Evolutionary conservation across 1,140 invertebrate genomes (phyloP), one percentile per base, ranked within the genome.

Genomic region (Drosophila paulistorum): DNA sequence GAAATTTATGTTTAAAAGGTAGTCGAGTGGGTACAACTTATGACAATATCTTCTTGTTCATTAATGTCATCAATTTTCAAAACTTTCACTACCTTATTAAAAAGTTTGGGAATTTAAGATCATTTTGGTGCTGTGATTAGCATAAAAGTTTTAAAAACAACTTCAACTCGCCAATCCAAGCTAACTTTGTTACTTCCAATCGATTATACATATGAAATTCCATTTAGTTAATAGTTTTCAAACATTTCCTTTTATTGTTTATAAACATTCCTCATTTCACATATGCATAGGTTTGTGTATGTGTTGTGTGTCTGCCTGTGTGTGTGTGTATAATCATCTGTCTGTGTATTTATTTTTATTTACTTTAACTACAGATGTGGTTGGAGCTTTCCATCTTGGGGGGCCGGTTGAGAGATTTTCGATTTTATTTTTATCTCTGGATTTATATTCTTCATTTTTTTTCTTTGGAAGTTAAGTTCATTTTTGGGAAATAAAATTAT

Each of bases 231-330:
- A 68, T 87, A 77, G 83, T 87, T 86, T 77, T 87, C 84, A 87
- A 87, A 87, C 83, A 87, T 79, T 87, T 87, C 69, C 9, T 23
- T 87, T 87, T 87, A 87, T 87, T 87, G 84, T 77, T 86, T 86
- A 86, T 87, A 87, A 87, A 87, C 83, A 67, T 89, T 87, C 69
- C 68, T 79, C 78, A 79, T 86, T 81, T 86, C 76, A 68, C 84
- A 68, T 86, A 76, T 81, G 70, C 69, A 62, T 77, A 59, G 20
- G 37, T 68, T 11, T 51, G 37, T 80, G n/a, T 54, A 42, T 59
- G 30, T 30, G 23, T 30, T 30, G 30, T 30, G 6, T 30, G 48
- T 51, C 14, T 51, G 17, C 20, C 17, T 51, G 17, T 51, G 45
- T 23, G 20, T 65, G 64, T 63, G 26, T 75, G 17, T 51, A 14